phyloP scores from a whole-genome alignment of 2,797 vertebrate genomes.

The Champsocephalus esox region DNA sequence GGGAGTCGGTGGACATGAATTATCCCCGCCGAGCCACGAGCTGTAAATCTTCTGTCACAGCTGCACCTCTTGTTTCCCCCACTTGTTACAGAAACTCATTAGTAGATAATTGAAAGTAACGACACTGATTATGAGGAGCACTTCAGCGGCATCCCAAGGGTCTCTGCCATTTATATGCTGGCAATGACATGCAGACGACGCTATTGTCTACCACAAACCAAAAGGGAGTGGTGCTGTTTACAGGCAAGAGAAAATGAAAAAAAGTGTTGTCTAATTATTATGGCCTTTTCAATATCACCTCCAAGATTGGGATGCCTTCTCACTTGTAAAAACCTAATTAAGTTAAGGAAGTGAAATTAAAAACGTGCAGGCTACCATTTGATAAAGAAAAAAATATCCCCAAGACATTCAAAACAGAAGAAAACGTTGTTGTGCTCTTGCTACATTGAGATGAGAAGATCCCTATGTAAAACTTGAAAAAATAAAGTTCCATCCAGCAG shows the following conservation, averaged over 20 bases:
- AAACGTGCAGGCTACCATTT: background rate
- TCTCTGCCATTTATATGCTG: slow-evolving; percentile 64
- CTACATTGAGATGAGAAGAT: background rate
- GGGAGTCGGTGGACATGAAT: slow-evolving; percentile 47
- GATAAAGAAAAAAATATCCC: background rate
- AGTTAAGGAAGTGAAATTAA: background rate
- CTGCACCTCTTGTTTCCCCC: slow-evolving; percentile 80
- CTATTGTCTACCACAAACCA: slow-evolving; percentile 43
- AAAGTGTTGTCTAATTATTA: slow-evolving; percentile 41
- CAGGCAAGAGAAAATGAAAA: slow-evolving; percentile 20
- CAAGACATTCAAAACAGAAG: background rate
- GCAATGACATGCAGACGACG: slow-evolving; percentile 52
- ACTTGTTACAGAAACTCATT: slow-evolving; percentile 86
- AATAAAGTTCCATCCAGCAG: background rate
- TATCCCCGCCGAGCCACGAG: slow-evolving; percentile 29
- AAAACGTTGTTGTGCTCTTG: background rate
- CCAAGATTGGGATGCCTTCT: slow-evolving; percentile 6
- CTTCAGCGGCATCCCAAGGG: slow-evolving; percentile 63
- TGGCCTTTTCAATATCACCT: slow-evolving; percentile 35
- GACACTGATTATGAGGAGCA: slow-evolving; percentile 70
- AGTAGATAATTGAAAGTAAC: slow-evolving; percentile 87
- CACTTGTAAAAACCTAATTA: background rate
- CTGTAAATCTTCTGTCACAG: slow-evolving; percentile 73
- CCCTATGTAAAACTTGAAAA: no score
- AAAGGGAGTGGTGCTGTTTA: slow-evolving; percentile 48